Evolutionary conservation across 2,113 vertebrate genomes (phyloP), one percentile per base, ranked within the genome.

Genomic region (Camelus dromedarius): DNA sequence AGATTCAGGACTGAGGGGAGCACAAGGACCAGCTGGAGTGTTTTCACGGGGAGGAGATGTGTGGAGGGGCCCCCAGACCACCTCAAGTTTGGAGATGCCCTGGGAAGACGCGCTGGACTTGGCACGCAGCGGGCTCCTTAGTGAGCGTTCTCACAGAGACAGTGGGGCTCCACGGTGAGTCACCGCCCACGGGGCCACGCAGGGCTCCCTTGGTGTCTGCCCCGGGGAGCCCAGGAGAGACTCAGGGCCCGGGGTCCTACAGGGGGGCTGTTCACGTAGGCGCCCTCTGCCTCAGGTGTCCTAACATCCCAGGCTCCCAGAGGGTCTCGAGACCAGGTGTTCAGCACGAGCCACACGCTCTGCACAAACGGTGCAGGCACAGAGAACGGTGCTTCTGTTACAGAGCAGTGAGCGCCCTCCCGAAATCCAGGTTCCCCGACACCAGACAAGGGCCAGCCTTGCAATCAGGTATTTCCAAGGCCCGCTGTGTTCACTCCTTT

Each of bases 221-320:
- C 32, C 60, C 35, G 24, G 38, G 10, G 89, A 38, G 13, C 5
- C n/a, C 70, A 38, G 1, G 32, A 20, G 19, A 72, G n/a, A 67
- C 24, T 52, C 18, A 13, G 35, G 8, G 7, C 7, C 50, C 22
- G 32, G 11, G 20, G 3, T 54, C 28, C 13, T 26, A 26, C 62
- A 0, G 1, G 19, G 19, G 19, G 6, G 3, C 58, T 88, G n/a
- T 42, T 28, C 12, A 22, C 4, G 0, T 2, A 5, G 20, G 7
- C 26, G 22, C 16, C 14, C 26, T 73, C 38, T 58, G 6, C 54
- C 26, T 22, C 26, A 5, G 50, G n/a, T 18, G 1, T 54, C 10
- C 38, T 8, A 3, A 58, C 67, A 72, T 70, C 28, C 22, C 26
- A 70, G 32, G 20, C 22, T 91, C 32, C 14, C 1, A 22, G 22